phyloP scores from a whole-genome alignment of 2,113 vertebrate genomes.

The Bubo blakistoni region DNA sequence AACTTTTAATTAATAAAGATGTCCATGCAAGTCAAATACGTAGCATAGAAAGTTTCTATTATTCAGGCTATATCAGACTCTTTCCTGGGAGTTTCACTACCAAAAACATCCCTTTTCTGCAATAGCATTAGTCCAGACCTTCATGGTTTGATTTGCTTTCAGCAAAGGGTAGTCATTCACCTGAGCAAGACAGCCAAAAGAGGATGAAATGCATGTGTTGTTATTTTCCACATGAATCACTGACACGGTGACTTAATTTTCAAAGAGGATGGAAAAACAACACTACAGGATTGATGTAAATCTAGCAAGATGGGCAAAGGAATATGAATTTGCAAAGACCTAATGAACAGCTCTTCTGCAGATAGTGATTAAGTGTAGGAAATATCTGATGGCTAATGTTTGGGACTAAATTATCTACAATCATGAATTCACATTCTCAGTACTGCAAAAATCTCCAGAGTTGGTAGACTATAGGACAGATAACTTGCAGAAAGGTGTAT shows the following conservation, averaged over 20 bases:
- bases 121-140: not conserved
- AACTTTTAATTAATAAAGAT: not conserved
- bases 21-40: not conserved
- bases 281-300: not conserved
- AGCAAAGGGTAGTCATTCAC: not conserved
- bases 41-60: not conserved
- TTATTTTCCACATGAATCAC: slow-evolving; percentile 29
- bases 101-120: not conserved
- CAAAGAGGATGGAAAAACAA: not conserved
- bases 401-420: not conserved
- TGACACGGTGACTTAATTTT: not conserved
- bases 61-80: not conserved
- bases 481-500: not conserved
- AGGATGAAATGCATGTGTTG: not conserved
- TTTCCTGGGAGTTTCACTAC: not conserved
- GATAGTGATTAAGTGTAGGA: not conserved
- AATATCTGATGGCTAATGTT: not conserved
- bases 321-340: not conserved
- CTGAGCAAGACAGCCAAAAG: not conserved
- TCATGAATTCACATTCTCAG: not conserved
- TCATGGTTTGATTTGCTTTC: not conserved
- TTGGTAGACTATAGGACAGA: not conserved
- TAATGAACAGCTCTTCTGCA: not conserved
- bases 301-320: not conserved
- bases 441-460: no score